Conservation (phyloP, 2,888 invertebrate species). For the Dryococelus australis region DNA sequence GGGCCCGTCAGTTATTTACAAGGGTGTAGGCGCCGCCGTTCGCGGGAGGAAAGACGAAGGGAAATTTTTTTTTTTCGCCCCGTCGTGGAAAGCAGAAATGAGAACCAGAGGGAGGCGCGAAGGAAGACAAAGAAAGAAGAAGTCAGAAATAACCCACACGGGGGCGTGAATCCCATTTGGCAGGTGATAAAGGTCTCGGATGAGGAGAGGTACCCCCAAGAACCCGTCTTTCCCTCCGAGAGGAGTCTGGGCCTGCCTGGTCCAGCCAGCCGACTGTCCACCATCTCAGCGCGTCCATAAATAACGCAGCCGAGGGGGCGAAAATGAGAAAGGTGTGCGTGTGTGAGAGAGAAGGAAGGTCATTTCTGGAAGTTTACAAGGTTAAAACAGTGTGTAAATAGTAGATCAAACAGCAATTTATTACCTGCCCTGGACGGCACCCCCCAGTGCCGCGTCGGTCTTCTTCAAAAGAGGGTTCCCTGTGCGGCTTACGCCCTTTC, state of each 20-base stretch:
- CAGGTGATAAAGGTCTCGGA: conserved; percentile 24
- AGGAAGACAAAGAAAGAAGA: conserved; percentile 24
- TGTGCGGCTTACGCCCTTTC: not conserved
- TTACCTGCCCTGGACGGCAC: conserved; percentile 19
- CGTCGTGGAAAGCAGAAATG: conserved; percentile 16
- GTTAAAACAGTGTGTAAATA: conserved; percentile 33
- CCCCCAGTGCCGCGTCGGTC: not conserved
- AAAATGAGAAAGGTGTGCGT: conserved; percentile 16
- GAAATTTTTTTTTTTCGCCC: not conserved
- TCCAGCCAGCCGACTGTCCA: not conserved
- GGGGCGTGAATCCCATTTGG: conserved; percentile 20
- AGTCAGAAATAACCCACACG: conserved; percentile 25
- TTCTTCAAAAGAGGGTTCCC: not conserved
- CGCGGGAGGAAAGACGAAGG: not conserved
- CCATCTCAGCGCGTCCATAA: not conserved
- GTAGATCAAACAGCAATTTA: conserved; percentile 34
- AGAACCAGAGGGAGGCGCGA: not conserved
- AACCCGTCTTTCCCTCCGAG: not conserved
- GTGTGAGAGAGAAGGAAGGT: not conserved
- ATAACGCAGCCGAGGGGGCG: not conserved
- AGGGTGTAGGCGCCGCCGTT: conserved; percentile 19
- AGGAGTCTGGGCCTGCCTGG: not conserved
- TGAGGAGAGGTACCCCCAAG: not conserved
- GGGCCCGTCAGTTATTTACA: conserved; percentile 22
- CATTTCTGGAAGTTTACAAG: conserved; percentile 24